Base-by-base conservation (phyloP, 2,797 vertebrate species). In the Hylomyscus alleni region DNA sequence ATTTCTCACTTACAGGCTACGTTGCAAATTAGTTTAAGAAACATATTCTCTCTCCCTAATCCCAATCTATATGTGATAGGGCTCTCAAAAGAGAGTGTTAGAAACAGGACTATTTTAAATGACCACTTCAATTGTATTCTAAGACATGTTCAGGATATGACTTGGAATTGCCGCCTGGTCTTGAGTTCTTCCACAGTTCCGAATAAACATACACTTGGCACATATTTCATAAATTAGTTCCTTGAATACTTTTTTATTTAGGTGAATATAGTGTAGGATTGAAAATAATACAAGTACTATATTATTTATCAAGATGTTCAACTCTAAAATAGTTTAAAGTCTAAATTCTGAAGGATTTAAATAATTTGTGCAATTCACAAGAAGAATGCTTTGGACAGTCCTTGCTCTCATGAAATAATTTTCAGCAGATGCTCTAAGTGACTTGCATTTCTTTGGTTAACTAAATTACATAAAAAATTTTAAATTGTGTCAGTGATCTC, bases 391-490 rank as follows among this genome's bases (percentile, higher is more conserved):
- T 90, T 90, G 10, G 44, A 47, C 26, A 78, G 84, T 92, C 29
- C 73, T 89, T 83, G 52, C 26, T 81, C 12, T 92, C 24, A 92
- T 24, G n/a, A 22, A 65, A 12, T 89, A 97, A 94, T 91, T 96
- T 95, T 97, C 73, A 96, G 81, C 90, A 96, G 72, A 94, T 97
- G 83, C 87, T 95, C 44, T 47, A 69, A 95, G 85, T 92, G 77
- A 86, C 77, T 95, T 92, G 60, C 37, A 60, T 86, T 94, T 95
- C 56, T 62, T 73, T 93, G 37, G 80, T 89, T 97, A 97, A 94
- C 58, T 31, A 95, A 95, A 94, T 94, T 96, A 94, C 37, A 86
- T 83, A n/a, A 90, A 97, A 96, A 89, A 83, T 62, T 50, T 93
- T 93, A 97, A 94, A 72, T 93, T 83, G 72, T 73, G 67, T 50